Evolutionary conservation across 1,140 invertebrate species (phyloP).

Genomic region (Oryzaephilus surinamensis): DNA sequence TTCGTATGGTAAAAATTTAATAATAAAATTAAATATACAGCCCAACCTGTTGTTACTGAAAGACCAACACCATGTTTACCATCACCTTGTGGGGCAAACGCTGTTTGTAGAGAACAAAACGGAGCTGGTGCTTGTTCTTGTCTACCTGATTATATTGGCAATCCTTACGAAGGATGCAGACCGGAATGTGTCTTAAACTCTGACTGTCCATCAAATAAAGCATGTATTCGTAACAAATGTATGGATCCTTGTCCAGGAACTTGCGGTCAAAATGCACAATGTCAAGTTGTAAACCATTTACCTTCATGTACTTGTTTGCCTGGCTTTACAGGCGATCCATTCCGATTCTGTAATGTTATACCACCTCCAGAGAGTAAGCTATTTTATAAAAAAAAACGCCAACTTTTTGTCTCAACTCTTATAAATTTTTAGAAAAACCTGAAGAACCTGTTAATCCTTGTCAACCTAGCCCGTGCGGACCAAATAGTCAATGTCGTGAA

Average conservation of each 20-base stretch:
- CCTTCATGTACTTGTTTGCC: slow-evolving; percentile 45
- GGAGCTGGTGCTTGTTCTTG: slow-evolving; percentile 56
- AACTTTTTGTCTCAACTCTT: slow-evolving; percentile 20
- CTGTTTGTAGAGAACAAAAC: slow-evolving; percentile 54
- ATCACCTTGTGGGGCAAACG: slow-evolving; percentile 62
- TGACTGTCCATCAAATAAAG: slow-evolving; percentile 52
- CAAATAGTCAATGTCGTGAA: slow-evolving; percentile 58
- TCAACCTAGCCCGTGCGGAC: slow-evolving; percentile 58
- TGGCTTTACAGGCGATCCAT: slow-evolving; percentile 52
- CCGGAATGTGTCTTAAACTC: slow-evolving; percentile 58
- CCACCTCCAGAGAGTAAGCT: slow-evolving; percentile 46
- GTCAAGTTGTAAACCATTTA: slow-evolving; percentile 47
- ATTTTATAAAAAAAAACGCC: not conserved
- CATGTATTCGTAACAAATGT: slow-evolving; percentile 50
- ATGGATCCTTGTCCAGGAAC: slow-evolving; percentile 53
- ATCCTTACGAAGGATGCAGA: slow-evolving; percentile 62
- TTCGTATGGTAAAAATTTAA: slow-evolving; percentile 3
- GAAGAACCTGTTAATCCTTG: slow-evolving; percentile 44
- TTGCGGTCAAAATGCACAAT: slow-evolving; percentile 52
- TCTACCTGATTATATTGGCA: slow-evolving; percentile 53
- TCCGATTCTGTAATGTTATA: slow-evolving; percentile 41
- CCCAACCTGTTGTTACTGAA: slow-evolving; percentile 30
- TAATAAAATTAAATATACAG: slow-evolving; percentile 12
- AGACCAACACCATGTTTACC: slow-evolving; percentile 48
- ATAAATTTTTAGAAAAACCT: too few relatives aligned